Base-by-base conservation (phyloP, 2,888 invertebrate species). In the Synergus laeviventris region DNA sequence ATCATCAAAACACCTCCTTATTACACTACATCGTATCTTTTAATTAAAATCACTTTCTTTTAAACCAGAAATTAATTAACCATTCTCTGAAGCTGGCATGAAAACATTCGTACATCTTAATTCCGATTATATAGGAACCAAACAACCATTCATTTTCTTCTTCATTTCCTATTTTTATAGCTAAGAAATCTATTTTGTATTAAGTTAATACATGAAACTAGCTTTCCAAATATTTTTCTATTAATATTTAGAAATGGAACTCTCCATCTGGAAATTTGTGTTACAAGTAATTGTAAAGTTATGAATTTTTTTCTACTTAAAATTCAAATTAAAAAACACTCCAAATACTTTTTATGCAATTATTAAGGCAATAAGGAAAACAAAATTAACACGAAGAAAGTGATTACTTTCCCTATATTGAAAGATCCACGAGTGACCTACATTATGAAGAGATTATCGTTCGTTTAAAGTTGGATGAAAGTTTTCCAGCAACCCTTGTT, bases 351-450 rank as follows among this genome's bases (percentile, higher is more conserved):
- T 36, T 49, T n/a, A 70, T n/a, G 31, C 49, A 70, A 70, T 49
- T 70, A 31, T 70, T 11, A 45, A 49, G n/a, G 70, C 70, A 70
- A 70, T 70, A 49, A 49, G 31, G 31, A 70, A 49, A 70, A 70
- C 31, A 70, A 70, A 70, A 70, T 49, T 49, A 70, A 70, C 31
- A 31, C 12, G 70, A 70, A 70, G 70, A 70, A 70, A 70, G 70
- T 70, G 49, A 70, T 70, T n/a, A 70, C 70, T 70, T 70, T 70
- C 70, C 70, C 70, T 70, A 31, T 31, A 70, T 49, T 49, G 31
- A 31, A 49, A 49, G 70, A 70, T 49, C 49, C 49, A 70, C 49
- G 70, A 4, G 31, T 70, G 70, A 45, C 70, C 70, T 49, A 70
- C 70, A 70, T 70, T 66, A 14, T 21, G n/a, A n/a, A 70, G 49